Base-by-base conservation (phyloP, 2,888 invertebrate genomes). In the Electrophaes corylata region DNA sequence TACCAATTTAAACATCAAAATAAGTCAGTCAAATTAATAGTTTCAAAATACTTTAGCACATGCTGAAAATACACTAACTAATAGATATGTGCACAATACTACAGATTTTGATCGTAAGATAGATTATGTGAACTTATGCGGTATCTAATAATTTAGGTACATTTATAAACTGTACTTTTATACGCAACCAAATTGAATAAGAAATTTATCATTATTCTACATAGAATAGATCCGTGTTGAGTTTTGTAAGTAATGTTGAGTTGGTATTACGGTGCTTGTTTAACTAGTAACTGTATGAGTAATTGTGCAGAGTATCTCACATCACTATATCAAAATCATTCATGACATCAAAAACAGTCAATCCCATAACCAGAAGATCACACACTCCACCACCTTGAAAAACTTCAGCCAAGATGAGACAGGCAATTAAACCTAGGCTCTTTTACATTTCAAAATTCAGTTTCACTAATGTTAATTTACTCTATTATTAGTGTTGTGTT, bases 401-500 rank as follows among this genome's bases (percentile, higher is more conserved):
- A 55, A 55, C 59, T 49, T 65, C 60, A 66, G 56, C 67, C 75
- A 78, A 84, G 84, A 84, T 84, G 84, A 84, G 83, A 84, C 80
- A 77, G 83, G 81, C 76, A 75, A 65, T 63, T 53, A 31, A 59
- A 56, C 61, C 63, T 70, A 71, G 6, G 49, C 53, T 49, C 49
- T 29, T 54, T 48, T n/a, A 56, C 50, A 52, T 46, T 66, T 66
- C 63, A 60, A 68, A 44, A 16, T 64, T 73, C 54, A 71, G 59
- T 70, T 44, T 49, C 5, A 29, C 67, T 67, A 67, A 64, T 72
- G 69, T 70, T 67, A n/a, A n/a, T 70, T 69, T 74, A 70, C 60
- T 70, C 70, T 73, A 72, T 73, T 48, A 46, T 82, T 86, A 83
- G 83, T 88, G 81, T 83, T 81, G 81, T 86, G 85, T 90, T 89